Evolutionary conservation across 2,888 invertebrate genomes (phyloP).

Genomic region (Disparrhopalites patrizii): DNA sequence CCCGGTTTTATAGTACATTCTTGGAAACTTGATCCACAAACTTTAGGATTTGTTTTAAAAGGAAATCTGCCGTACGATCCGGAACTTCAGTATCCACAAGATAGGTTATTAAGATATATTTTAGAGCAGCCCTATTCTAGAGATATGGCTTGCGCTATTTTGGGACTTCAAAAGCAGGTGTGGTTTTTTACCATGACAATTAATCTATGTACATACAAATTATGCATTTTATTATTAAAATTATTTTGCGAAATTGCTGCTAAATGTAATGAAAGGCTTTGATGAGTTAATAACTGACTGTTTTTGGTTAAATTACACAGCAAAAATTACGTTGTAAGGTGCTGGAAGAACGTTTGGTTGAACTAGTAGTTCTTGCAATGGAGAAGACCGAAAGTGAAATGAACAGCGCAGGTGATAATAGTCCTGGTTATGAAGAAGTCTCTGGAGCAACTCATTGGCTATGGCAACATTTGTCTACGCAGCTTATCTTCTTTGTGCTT

Average conservation of each 20-base stretch:
- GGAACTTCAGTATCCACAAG: conserved; percentile 83
- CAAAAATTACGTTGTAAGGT: conserved; percentile 82
- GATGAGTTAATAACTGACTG: neutral
- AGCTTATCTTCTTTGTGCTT: conserved; percentile 89
- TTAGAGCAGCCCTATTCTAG: conserved; percentile 91
- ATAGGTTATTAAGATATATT: conserved; percentile 78
- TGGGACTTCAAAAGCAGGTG: conserved; percentile 87
- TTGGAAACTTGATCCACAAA: conserved; percentile 85
- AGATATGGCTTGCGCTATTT: conserved; percentile 93
- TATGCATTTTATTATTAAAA: neutral
- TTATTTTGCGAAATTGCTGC: neutral
- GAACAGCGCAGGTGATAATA: conserved; percentile 52
- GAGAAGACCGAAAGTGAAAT: conserved; percentile 71
- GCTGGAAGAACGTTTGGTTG: conserved; percentile 87
- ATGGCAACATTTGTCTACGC: conserved; percentile 90
- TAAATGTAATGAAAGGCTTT: neutral
- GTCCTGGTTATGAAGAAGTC: conserved; percentile 60
- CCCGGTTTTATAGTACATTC: conserved; percentile 85
- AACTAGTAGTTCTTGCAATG: conserved; percentile 85
- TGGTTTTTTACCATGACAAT: conserved; percentile 16
- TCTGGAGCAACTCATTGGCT: conserved; percentile 68
- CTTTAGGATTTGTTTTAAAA: conserved; percentile 66
- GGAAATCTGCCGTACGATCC: conserved; percentile 83
- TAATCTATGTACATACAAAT: too few relatives aligned
- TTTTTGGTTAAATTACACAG: conserved; percentile 50